These are phyloP conservation scores for Aegotheles bennettii DNA, from an alignment of 2,113 vertebrate species.

Conservation along the genomic window DNA sequence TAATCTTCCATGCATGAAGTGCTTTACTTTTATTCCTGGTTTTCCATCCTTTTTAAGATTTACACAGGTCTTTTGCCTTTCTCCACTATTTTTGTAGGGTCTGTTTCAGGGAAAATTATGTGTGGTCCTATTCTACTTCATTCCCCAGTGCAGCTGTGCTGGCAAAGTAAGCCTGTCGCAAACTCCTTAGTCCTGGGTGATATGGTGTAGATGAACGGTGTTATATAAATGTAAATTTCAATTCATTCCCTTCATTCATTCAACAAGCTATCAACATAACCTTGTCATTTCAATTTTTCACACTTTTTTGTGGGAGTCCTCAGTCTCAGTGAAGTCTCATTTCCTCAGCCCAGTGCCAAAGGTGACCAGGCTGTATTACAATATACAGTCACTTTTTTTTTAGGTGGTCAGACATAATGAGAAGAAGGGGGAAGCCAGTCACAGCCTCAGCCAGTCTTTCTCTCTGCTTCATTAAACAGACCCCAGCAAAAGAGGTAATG, in stretches of 20 bases:
- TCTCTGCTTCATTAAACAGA: neutral
- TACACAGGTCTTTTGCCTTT: neutral
- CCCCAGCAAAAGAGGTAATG: neutral
- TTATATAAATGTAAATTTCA: constrained; percentile 79
- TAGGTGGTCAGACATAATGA: neutral
- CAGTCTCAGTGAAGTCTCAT: constrained; percentile 24
- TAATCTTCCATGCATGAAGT: neutral
- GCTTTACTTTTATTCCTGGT: neutral
- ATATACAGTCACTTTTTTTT: neutral
- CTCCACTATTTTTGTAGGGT: neutral
- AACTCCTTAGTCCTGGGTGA: neutral
- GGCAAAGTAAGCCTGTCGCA: neutral
- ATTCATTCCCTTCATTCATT: constrained; percentile 44
- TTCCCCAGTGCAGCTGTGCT: neutral
- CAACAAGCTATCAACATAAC: constrained; percentile 53
- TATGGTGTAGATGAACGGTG: constrained; percentile 1
- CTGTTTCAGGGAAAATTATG: neutral
- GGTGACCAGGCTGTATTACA: constrained; percentile 15
- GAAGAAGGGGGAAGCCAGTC: neutral
- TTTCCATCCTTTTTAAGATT: neutral
- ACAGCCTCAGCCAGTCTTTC: neutral
- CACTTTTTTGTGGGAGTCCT: constrained; percentile 55
- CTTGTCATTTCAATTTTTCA: constrained; percentile 73
- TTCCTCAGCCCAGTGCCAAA: constrained; percentile 26
- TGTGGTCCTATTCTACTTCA: neutral